Percentiles rank a stretch among this genome's conserved stretches.
phyloP scores from a whole-genome alignment of 1,140 invertebrate genomes.

The Mylabris phalerata region DNA sequence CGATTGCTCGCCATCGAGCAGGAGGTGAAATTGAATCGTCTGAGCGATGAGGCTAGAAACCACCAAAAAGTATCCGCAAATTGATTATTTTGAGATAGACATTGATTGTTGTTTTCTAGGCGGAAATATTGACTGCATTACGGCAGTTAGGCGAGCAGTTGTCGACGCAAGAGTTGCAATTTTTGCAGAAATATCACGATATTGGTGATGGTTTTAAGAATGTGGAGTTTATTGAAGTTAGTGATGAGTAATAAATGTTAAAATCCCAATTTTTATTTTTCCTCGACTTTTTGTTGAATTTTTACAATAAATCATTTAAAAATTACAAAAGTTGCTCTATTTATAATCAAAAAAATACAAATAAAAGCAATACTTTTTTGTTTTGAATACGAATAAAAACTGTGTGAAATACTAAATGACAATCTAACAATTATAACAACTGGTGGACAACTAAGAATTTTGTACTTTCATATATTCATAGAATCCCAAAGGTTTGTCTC shows the following conservation, averaged over 20 bases:
- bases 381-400: too few relatives aligned
- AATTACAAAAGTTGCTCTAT: too few relatives aligned
- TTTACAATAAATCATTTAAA: too few relatives aligned
- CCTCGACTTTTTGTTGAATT: too few relatives aligned
- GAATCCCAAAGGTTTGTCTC: too few relatives aligned
- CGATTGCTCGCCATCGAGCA: constrained; percentile 52
- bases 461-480: too few relatives aligned
- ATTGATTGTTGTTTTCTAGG: constrained; percentile 40
- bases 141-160: constrained; percentile 63
- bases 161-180: constrained; percentile 50
- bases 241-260: constrained; percentile 7
- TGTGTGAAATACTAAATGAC: too few relatives aligned
- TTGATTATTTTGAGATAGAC: not conserved
- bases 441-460: too few relatives aligned
- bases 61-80: constrained; percentile 37
- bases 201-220: constrained; percentile 31
- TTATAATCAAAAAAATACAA: too few relatives aligned
- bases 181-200: constrained; percentile 47
- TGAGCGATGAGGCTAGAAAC: constrained; percentile 40
- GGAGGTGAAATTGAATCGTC: constrained; percentile 49
- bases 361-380: too few relatives aligned
- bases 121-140: constrained; percentile 62
- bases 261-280: not conserved
- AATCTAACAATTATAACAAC: too few relatives aligned
- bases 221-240: constrained; percentile 33